phyloP scores from a whole-genome alignment of 2,113 vertebrate species.

The Macrotis lagotis region DNA sequence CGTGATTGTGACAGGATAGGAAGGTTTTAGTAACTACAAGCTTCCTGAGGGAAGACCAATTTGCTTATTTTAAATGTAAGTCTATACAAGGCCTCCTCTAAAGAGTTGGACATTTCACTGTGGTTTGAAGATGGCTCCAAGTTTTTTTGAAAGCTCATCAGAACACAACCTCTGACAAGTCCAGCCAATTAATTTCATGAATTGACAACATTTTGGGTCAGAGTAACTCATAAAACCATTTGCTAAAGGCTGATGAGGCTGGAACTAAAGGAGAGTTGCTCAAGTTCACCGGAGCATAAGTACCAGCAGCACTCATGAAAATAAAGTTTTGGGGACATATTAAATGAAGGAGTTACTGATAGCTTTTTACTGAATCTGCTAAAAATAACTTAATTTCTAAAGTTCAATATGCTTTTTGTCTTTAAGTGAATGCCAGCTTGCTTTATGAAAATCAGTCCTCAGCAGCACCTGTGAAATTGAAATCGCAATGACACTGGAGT shows the following conservation, averaged over 20 bases:
- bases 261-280: background rate
- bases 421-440: background rate
- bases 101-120: background rate
- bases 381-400: background rate
- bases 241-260: background rate
- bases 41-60: background rate
- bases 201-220: background rate
- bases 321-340: background rate
- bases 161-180: background rate
- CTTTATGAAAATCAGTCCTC: conserved; percentile 8
- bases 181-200: background rate
- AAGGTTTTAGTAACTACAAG: background rate
- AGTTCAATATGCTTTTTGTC: conserved; percentile 23
- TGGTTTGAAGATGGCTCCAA: background rate
- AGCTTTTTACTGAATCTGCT: background rate
- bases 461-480: background rate
- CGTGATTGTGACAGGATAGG: background rate
- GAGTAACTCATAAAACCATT: background rate
- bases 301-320: background rate
- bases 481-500: background rate
- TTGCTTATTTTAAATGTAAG: background rate
- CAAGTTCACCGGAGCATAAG: background rate
- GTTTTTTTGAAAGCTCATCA: background rate
- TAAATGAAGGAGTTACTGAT: background rate
- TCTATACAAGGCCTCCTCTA: background rate